Evolutionary conservation across 2,113 vertebrate genomes (phyloP), one percentile per base, ranked within the genome.

Genomic region (Sorex araneus): DNA sequence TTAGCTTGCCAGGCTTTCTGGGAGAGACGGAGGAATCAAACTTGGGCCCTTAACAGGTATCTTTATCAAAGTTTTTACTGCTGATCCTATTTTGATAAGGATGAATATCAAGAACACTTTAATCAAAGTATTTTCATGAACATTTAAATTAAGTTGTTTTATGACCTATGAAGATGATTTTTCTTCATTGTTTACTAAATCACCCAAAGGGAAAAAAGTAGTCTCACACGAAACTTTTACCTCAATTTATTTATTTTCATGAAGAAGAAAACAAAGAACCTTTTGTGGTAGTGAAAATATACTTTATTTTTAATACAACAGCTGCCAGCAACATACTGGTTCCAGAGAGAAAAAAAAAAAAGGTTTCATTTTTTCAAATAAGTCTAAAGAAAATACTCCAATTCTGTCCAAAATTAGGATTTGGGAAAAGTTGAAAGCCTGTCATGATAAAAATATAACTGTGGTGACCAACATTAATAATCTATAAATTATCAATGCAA

Each of bases 281-380:
- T 95, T 96, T 96, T 95, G 94, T 91, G 97, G 96, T 98, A 98
- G 97, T 98, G 98, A 98, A 98, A 98, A 98, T 98, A 98, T 98
- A 98, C 74, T 97, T 97, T 98, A 98, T 98, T 98, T 98, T 97
- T 97, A 98, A 97, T 98, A 98, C 97, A 98, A 98, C 97, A 98
- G 98, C 98, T 98, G 98, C 98, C 98, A 98, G 98, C 98, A 98
- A 96, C 97, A 97, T 93, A 98, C 97, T 97, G 96, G 97, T 96
- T 98, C 97, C 97, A 98, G 97, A 98, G 96, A 98, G 95, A 97
- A 95, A 96, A 97, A 95, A 96, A 97, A 97, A 97, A 96, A 97
- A 96, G 96, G 81, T 95, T 93, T 89, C 96, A 70, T 91, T 93
- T 91, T 93, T 94, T 97, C 94, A 97, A 97, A 95, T 96, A 97